phyloP scores from a whole-genome alignment of 2,113 vertebrate species.

The Gymnogyps californianus region DNA sequence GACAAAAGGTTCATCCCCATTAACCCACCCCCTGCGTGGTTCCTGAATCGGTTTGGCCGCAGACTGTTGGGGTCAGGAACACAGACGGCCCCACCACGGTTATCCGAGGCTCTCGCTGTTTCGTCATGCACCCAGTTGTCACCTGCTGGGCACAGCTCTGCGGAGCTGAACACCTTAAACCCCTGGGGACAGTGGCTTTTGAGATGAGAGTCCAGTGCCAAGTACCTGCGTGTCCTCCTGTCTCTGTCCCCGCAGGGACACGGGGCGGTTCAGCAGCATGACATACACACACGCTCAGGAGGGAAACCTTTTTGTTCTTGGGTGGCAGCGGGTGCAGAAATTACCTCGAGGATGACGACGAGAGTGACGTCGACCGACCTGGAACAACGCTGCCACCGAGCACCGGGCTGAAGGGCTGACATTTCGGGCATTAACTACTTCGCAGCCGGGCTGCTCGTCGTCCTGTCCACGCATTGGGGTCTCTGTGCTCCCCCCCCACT shows the following conservation, averaged over 20 bases:
- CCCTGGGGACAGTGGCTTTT: accelerated
- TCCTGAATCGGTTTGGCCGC: not conserved
- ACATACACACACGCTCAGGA: not conserved
- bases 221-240: not conserved
- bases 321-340: not conserved
- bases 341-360: not conserved
- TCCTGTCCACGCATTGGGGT: accelerated
- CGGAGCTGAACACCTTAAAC: not conserved
- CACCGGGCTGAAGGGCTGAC: not conserved
- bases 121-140: accelerated
- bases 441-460: accelerated
- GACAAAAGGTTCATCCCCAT: not conserved
- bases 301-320: not conserved
- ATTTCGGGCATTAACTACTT: not conserved
- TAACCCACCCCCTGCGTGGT: not conserved
- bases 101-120: too few relatives aligned
- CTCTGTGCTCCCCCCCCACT: not conserved
- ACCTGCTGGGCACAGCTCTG: not conserved
- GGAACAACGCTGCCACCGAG: not conserved
- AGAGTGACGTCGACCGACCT: not conserved
- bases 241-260: not conserved
- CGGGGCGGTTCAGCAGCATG: not conserved
- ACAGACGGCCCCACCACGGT: accelerated
- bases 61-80: not conserved
- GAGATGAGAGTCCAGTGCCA: not conserved